phyloP scores from a whole-genome alignment of 2,888 invertebrate genomes.

The Drosophila pseudotalamancana region DNA sequence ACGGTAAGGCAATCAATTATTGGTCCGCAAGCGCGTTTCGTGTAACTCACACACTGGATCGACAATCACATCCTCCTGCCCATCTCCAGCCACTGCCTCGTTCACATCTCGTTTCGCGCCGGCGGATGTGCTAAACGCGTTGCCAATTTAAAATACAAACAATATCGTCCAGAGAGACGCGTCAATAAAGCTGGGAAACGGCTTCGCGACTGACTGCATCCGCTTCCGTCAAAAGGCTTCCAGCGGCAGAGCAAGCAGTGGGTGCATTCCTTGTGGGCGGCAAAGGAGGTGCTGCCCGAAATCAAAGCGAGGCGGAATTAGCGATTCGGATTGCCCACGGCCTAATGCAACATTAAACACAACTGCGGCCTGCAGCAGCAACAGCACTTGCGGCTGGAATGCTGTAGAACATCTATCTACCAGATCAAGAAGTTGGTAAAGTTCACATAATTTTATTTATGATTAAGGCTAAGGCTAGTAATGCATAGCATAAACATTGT shows the following conservation, averaged over 20 bases:
- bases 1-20: slow-evolving; percentile 81
- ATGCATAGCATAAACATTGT: too few relatives aligned
- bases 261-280: neutral
- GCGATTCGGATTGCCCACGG: slow-evolving; percentile 64
- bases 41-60: slow-evolving; percentile 28
- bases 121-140: slow-evolving; percentile 78
- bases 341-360: slow-evolving; percentile 50
- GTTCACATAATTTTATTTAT: too few relatives aligned
- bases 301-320: neutral
- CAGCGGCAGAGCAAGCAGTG: neutral
- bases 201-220: slow-evolving; percentile 68
- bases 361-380: slow-evolving; percentile 42
- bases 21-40: slow-evolving; percentile 60
- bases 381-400: neutral
- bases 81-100: slow-evolving; percentile 8
- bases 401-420: too few relatives aligned
- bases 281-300: neutral
- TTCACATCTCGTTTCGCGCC: slow-evolving; percentile 15
- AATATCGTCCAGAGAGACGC: slow-evolving; percentile 59
- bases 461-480: too few relatives aligned
- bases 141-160: slow-evolving; percentile 80
- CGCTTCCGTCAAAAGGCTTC: slow-evolving; percentile 60
- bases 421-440: too few relatives aligned
- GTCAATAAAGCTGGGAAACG: slow-evolving; percentile 37
- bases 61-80: slow-evolving; percentile 15